A percentile compares a stretch with the other conserved stretches of the same genome.
Evolutionary conservation across 2,113 vertebrate genomes (phyloP).

Genomic region (Ochotona curzoniae): DNA sequence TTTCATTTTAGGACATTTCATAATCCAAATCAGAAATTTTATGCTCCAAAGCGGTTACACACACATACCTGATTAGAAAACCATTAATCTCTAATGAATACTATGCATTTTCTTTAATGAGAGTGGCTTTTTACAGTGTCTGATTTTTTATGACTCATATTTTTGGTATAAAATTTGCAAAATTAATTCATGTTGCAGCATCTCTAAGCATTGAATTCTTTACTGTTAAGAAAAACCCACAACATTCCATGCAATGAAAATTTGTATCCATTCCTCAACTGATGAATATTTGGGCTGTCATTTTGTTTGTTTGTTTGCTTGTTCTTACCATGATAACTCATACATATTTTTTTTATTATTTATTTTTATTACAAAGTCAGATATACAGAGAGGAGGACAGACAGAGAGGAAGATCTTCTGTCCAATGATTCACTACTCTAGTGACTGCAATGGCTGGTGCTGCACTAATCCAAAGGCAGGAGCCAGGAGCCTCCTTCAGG

Average conservation of each 20-base stretch:
- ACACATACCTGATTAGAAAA: not conserved
- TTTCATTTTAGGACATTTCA: constrained; percentile 7
- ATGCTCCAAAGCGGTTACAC: not conserved
- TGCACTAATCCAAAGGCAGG: no score
- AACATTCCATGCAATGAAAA: no score
- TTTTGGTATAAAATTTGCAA: not conserved
- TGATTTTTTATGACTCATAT: not conserved
- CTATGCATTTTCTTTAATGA: not conserved
- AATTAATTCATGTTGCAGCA: not conserved
- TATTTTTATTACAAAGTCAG: no score
- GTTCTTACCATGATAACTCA: not conserved
- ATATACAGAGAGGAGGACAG: no score
- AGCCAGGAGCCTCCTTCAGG: no score
- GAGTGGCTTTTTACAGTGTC: not conserved
- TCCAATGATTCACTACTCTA: no score
- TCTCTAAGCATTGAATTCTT: not conserved
- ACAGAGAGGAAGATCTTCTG: no score
- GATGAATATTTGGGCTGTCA: not conserved
- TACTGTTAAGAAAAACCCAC: not conserved
- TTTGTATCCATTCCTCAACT: not conserved
- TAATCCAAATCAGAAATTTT: not conserved
- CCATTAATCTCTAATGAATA: not conserved
- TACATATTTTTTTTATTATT: not conserved
- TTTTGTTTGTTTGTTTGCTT: not conserved
- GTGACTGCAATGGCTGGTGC: no score